A percentile compares a stretch with the other conserved stretches of the same genome.
These are phyloP conservation scores for Trichacis sp. DNA, from an alignment of 2,888 invertebrate species.

Conservation along the genomic window DNA sequence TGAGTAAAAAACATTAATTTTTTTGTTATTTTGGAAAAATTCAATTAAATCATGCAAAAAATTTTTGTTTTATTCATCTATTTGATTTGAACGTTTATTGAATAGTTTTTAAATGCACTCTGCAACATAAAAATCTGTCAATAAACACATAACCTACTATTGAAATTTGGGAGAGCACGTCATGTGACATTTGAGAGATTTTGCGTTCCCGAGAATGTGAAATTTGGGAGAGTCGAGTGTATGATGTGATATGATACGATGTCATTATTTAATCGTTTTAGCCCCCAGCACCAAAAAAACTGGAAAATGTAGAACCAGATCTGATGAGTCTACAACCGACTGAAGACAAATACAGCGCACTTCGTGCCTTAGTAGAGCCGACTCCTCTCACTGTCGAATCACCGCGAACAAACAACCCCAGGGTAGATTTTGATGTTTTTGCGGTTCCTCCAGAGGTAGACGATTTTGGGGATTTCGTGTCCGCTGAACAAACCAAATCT, in stretches of 20 bases:
- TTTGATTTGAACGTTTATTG: no score
- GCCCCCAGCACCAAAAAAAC: slow-evolving; percentile 33
- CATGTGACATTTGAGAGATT: background rate
- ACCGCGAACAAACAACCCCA: slow-evolving; percentile 18
- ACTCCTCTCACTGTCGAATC: slow-evolving; percentile 23
- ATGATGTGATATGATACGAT: background rate
- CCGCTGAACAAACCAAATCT: slow-evolving; percentile 57
- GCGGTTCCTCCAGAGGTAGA: slow-evolving; percentile 52
- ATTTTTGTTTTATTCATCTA: no score
- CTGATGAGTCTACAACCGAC: slow-evolving; percentile 62
- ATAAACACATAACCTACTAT: no score
- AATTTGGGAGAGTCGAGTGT: background rate
- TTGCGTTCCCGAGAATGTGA: no score
- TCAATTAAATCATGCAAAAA: no score
- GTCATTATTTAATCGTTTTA: slow-evolving; percentile 15
- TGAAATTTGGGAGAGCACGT: no score
- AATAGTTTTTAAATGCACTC: no score
- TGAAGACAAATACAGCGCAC: slow-evolving; percentile 70
- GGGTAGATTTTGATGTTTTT: slow-evolving; percentile 33
- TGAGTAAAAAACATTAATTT: no score
- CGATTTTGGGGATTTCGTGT: slow-evolving; percentile 70
- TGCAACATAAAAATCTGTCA: no score
- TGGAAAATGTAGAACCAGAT: slow-evolving; percentile 50
- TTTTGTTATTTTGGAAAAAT: no score
- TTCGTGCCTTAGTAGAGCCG: slow-evolving; percentile 64